Base-by-base conservation (phyloP, 2,797 vertebrate genomes). In the Gallinago solitaria region DNA sequence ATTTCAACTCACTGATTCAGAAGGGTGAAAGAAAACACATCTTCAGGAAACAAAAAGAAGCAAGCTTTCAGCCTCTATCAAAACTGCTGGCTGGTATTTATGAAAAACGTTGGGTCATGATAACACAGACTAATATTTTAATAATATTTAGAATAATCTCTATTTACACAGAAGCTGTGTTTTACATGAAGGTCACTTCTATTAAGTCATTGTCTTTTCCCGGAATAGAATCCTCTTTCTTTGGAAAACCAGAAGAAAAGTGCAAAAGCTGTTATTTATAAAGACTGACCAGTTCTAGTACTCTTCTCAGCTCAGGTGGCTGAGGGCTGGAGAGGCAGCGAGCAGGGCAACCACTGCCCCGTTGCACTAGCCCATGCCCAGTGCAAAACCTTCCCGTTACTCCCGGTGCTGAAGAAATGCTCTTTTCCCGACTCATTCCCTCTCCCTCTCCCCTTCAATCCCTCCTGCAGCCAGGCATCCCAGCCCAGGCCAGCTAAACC, bases 61-160 rank as follows among this genome's bases (percentile, higher is more conserved):
- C 0, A 12, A 73, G 14, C 6, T 67, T 68, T 83, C 59, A 35
- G 59, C 61, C 48, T 68, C 50, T 43, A 1, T 20, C 5, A 3
- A 64, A 56, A 25, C 39, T 73, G 21, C 68, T 87, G 69, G 11
- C 78, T 87, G 86, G 45, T 14, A 37, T 63, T 89, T 80, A 23
- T n/a, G 51, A 65, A 65, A 63, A 28, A 24, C 0, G 5, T n/a
- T 50, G 76, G 45, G 27, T 73, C 35, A 7, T 45, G 33, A 51
- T 48, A 76, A 77, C 43, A 56, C 28, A 56, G 32, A 37, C 27
- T 50, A 53, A 30, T 63, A 35, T 63, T 80, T 87, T 54, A 83
- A 77, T 71, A 87, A 77, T 47, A 84, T 81, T 95, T 77, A 81
- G 56, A 87, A 50, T 81, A 56, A 51, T 27, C 21, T 69, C n/a